Percentiles rank a stretch among this genome's conserved stretches.
phyloP scores from a whole-genome alignment of 2,113 vertebrate species.

The Chaetura pelagica region DNA sequence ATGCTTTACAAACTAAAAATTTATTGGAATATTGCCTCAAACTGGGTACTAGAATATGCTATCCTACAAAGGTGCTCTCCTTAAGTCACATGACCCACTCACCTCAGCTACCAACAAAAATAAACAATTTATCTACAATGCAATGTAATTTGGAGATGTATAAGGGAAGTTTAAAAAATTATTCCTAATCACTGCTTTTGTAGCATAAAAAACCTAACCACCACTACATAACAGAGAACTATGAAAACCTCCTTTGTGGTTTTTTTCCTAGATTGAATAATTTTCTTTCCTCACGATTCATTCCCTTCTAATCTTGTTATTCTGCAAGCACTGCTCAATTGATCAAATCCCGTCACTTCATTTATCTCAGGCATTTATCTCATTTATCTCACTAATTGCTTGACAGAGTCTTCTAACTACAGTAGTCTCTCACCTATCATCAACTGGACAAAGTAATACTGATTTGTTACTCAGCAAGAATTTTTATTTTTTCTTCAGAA shows the following conservation, averaged over 20 bases:
- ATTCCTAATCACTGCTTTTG: background rate
- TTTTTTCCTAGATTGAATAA: background rate
- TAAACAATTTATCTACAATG: background rate
- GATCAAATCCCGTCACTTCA: background rate
- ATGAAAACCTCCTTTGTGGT: background rate
- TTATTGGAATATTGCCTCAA: background rate
- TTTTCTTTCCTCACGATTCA: background rate
- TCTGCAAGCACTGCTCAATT: background rate
- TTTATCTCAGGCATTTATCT: background rate
- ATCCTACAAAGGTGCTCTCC: background rate
- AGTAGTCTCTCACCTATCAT: background rate
- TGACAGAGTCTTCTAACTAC: background rate
- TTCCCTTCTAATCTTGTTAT: background rate
- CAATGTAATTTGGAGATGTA: background rate
- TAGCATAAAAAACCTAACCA: background rate
- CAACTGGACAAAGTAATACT: background rate
- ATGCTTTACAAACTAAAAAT: background rate
- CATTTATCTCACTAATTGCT: background rate
- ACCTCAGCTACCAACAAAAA: background rate
- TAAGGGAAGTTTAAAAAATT: background rate
- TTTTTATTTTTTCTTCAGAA: background rate
- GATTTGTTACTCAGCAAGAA: background rate
- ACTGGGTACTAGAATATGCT: background rate
- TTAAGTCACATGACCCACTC: background rate
- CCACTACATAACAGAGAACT: fast-evolving